Conservation (phyloP, 2,888 invertebrate genomes). For the Tribolium freemani region DNA sequence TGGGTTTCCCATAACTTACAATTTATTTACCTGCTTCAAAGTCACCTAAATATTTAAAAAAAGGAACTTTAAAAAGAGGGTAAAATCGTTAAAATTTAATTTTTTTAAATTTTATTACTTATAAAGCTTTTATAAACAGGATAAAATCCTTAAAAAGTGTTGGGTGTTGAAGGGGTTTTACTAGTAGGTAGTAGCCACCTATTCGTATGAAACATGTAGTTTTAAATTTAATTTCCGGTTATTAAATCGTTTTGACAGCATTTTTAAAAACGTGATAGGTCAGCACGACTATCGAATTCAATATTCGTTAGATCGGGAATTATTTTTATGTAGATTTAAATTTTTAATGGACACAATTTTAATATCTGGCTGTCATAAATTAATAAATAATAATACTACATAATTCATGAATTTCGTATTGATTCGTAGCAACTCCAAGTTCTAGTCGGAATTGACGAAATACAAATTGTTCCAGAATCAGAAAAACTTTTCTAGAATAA, state of each 20-base stretch:
- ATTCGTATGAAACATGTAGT: too few species aligned
- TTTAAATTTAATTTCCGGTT: not conserved
- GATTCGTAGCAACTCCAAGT: not conserved
- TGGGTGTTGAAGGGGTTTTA: too few species aligned
- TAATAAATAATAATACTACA: not conserved
- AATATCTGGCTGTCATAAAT: not conserved
- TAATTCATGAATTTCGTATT: not conserved
- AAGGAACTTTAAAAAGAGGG: too few species aligned
- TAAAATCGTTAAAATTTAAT: too few species aligned
- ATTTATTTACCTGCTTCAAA: too few species aligned
- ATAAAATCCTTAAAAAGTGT: too few species aligned
- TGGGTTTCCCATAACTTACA: too few species aligned
- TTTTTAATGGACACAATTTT: not conserved
- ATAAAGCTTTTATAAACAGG: too few species aligned
- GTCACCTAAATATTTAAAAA: too few species aligned
- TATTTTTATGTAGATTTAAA: not conserved
- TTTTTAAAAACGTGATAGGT: conserved; percentile 17
- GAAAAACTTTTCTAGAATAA: not conserved
- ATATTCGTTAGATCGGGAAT: not conserved
- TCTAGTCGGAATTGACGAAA: not conserved
- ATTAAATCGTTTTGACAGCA: not conserved
- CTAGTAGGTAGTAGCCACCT: too few species aligned
- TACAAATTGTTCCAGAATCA: not conserved
- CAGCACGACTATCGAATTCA: not conserved
- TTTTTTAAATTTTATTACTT: too few species aligned